Conservation (phyloP, 2,888 invertebrate genomes). For the Clunio marinus region DNA sequence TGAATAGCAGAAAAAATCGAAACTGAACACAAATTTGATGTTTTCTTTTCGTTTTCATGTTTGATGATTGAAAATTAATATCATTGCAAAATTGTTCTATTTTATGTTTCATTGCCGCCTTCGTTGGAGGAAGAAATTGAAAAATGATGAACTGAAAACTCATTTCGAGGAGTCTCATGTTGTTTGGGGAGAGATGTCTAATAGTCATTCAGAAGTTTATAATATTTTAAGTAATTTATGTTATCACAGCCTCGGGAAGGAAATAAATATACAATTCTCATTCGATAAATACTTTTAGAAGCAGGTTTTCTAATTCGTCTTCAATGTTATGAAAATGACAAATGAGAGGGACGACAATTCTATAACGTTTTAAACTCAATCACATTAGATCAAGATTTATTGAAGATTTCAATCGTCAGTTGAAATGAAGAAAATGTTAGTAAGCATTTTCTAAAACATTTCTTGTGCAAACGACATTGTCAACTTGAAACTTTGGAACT, state of each 20-base stretch:
- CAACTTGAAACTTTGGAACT: too few species aligned
- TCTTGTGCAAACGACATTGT: too few species aligned
- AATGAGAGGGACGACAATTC: too few species aligned
- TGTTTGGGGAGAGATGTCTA: neutral
- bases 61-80: slow-evolving; percentile 39
- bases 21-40: neutral
- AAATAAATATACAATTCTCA: neutral
- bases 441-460: too few species aligned
- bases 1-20: neutral
- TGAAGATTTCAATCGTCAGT: slow-evolving; percentile 1
- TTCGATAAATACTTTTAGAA: too few species aligned
- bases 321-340: too few species aligned
- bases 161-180: neutral
- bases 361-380: neutral
- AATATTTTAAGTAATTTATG: slow-evolving; percentile 18
- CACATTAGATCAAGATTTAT: slow-evolving; percentile 2
- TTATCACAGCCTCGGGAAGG: slow-evolving; percentile 20
- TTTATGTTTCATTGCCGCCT: neutral
- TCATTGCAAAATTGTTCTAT: neutral
- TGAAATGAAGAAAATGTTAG: neutral
- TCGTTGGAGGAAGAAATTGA: neutral
- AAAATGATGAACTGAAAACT: slow-evolving; percentile 29
- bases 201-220: neutral
- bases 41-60: neutral
- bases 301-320: too few species aligned